Evolutionary conservation across 1,140 invertebrate genomes (phyloP).

Genomic region (Cyclina sinensis): DNA sequence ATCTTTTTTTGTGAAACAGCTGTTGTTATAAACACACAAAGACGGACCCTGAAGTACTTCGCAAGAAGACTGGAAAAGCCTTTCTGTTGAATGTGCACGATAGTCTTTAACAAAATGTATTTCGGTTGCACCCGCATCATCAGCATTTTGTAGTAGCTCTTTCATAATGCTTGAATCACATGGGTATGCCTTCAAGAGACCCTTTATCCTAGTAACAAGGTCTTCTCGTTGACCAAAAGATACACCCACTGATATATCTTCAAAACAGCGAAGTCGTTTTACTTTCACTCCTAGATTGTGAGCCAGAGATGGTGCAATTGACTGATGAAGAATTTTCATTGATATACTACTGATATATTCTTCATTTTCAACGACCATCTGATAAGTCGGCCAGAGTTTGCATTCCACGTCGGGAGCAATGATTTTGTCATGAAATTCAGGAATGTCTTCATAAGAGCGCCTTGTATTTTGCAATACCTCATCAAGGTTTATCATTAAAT

Average conservation of each 20-base stretch:
- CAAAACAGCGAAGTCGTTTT: constrained; percentile 57
- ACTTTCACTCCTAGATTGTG: constrained; percentile 69
- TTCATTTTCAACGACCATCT: constrained; percentile 72
- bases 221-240: constrained; percentile 81
- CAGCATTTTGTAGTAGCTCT: constrained; percentile 86
- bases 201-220: constrained; percentile 77
- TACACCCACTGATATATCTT: constrained; percentile 2
- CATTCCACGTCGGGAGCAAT: constrained; percentile 66
- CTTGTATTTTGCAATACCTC: not conserved
- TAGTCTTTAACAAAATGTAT: constrained; percentile 81
- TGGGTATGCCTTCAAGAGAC: constrained; percentile 80
- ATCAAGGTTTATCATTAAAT: constrained; percentile 21
- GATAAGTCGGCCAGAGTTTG: constrained; percentile 33
- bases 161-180: constrained; percentile 77
- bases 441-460: constrained; percentile 6
- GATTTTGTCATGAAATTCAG: constrained; percentile 4
- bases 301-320: constrained; percentile 50
- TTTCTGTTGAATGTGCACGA: constrained; percentile 66
- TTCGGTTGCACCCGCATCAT: constrained; percentile 83
- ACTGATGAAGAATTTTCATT: constrained; percentile 67
- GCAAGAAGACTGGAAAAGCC: constrained; percentile 71
- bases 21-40: constrained; percentile 83
- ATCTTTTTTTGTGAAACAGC: constrained; percentile 79
- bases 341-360: not conserved
- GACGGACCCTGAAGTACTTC: constrained; percentile 78